Evolutionary conservation across 2,113 vertebrate genomes (phyloP).

Genomic region (Saguinus imperator): DNA sequence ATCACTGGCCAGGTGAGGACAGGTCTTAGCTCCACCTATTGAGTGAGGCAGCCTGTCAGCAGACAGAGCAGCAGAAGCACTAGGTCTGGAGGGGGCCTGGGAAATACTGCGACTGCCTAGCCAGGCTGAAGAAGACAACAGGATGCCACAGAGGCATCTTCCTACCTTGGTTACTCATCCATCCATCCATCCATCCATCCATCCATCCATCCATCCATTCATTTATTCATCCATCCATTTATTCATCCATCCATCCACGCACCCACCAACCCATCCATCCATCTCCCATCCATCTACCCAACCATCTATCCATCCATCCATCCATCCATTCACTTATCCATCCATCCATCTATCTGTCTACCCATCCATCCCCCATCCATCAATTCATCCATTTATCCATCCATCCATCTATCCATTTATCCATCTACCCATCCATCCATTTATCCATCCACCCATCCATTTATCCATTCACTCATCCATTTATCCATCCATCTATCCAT

Average conservation of each 20-base stretch:
- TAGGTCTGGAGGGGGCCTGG: background rate
- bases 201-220: too few relatives aligned
- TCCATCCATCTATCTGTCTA: background rate
- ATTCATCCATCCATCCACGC: background rate
- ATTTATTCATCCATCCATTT: too few relatives aligned
- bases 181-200: too few relatives aligned
- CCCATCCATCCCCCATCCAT: too few relatives aligned
- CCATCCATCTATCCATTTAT: too few relatives aligned
- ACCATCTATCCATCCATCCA: background rate
- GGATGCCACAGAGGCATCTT: background rate
- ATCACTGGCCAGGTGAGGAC: background rate
- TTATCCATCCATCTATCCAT: too few relatives aligned
- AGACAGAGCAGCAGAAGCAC: background rate
- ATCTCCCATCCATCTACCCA: too few relatives aligned
- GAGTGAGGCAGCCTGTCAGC: background rate
- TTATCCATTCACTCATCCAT: too few relatives aligned
- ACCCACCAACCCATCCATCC: too few relatives aligned
- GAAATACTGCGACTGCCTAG: background rate
- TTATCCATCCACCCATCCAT: too few relatives aligned
- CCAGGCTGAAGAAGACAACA: accelerated
- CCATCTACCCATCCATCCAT: background rate
- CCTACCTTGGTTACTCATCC: background rate
- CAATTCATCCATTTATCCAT: too few relatives aligned
- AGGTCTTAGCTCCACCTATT: background rate
- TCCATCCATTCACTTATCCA: background rate